These are phyloP conservation scores for Tragulus kanchil DNA, from an alignment of 2,113 vertebrate genomes.

Conservation along the genomic window DNA sequence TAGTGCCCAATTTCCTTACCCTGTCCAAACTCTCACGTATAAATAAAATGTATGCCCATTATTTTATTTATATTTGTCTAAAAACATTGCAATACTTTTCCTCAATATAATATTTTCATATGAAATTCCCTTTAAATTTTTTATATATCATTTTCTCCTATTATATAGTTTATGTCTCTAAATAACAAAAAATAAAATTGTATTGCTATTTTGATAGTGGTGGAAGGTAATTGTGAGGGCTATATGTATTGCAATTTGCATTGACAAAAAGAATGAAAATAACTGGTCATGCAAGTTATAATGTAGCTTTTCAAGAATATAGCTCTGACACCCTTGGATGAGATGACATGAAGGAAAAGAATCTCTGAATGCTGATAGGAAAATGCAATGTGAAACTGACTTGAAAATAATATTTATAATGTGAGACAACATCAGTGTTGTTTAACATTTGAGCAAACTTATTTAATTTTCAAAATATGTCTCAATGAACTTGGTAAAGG, in stretches of 20 bases:
- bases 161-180: neutral
- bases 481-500: neutral
- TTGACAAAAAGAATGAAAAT: neutral
- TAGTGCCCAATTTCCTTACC: neutral
- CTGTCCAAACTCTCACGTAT: neutral
- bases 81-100: neutral
- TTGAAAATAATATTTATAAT: neutral
- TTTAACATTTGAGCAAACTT: neutral
- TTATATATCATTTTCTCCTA: slow-evolving; percentile 1
- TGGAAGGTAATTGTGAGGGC: neutral
- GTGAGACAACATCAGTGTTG: neutral
- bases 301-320: neutral
- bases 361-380: neutral
- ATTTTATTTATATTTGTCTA: neutral
- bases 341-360: neutral
- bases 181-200: neutral
- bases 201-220: neutral
- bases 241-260: neutral
- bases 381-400: neutral
- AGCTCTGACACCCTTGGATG: neutral
- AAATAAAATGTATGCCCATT: neutral
- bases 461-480: neutral
- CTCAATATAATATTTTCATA: neutral
- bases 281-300: neutral
- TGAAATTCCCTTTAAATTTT: neutral